A percentile compares a stretch with the other conserved stretches of the same genome.
Evolutionary conservation across 1,140 invertebrate species (phyloP).

Genomic region (Phortica variegata): DNA sequence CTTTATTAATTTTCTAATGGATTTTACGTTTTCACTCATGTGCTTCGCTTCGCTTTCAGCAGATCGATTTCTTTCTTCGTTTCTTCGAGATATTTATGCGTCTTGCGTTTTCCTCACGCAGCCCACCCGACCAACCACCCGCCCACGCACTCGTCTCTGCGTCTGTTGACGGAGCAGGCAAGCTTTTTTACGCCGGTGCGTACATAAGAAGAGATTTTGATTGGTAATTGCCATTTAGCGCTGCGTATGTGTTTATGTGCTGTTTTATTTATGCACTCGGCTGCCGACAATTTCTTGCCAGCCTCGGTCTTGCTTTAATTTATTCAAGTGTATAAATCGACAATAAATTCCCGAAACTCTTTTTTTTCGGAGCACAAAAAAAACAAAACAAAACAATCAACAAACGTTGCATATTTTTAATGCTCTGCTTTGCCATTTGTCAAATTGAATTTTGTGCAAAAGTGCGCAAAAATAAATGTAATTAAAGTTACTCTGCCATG

Average conservation of each 20-base stretch:
- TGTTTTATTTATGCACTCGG: no score
- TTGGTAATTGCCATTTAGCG: constrained; percentile 51
- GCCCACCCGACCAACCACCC: no score
- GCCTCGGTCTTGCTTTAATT: constrained; percentile 22
- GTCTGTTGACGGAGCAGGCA: no score
- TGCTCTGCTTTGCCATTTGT: neutral
- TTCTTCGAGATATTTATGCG: constrained; percentile 50
- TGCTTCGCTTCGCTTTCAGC: no score
- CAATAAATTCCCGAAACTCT: constrained; percentile 30
- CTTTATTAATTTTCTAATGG: constrained; percentile 57
- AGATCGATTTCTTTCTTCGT: constrained; percentile 32
- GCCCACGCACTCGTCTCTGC: no score
- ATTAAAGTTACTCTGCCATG: no score
- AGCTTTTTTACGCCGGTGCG: no score
- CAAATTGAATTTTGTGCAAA: neutral
- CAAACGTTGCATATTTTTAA: constrained; percentile 31
- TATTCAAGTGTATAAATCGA: constrained; percentile 48
- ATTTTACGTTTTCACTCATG: constrained; percentile 41
- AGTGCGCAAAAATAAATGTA: neutral
- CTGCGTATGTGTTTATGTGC: constrained; percentile 9
- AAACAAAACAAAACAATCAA: constrained; percentile 20
- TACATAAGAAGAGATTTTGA: constrained; percentile 49
- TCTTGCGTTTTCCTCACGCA: no score
- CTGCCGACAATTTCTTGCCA: no score
- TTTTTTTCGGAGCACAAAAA: no score